These are phyloP conservation scores for Rhinophrynus dorsalis DNA, from an alignment of 2,797 vertebrate genomes.

Conservation along the genomic window DNA sequence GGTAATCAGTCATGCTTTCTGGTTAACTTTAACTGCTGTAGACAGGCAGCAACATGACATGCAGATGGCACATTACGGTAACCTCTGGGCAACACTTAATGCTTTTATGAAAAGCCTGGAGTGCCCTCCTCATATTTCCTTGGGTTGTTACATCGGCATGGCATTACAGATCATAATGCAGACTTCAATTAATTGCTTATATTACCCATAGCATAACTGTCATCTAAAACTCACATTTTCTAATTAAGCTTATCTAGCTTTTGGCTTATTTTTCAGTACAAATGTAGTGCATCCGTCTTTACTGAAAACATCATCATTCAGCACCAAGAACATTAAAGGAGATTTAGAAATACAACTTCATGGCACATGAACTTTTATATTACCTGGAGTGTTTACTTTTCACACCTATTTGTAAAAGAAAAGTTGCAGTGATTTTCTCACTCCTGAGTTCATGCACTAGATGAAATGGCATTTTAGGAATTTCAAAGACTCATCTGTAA, in stretches of 20 bases:
- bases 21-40: conserved; percentile 52
- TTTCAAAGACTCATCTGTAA: not conserved
- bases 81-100: conserved; percentile 57
- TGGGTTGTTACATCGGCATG: conserved; percentile 16
- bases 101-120: conserved; percentile 57
- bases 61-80: conserved; percentile 54
- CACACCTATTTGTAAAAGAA: conserved; percentile 2
- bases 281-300: not conserved
- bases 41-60: conserved; percentile 63
- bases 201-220: conserved; percentile 40
- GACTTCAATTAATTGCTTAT: conserved; percentile 52
- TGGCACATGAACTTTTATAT: conserved; percentile 10
- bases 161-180: conserved; percentile 44
- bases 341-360: conserved; percentile 6
- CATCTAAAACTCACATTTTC: conserved; percentile 35
- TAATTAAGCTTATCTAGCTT: conserved; percentile 33
- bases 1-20: conserved; percentile 45
- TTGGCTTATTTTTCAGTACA: not conserved
- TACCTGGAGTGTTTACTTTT: not conserved
- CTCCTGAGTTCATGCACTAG: not conserved
- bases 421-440: not conserved
- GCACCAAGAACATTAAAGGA: conserved; percentile 7
- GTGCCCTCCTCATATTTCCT: conserved; percentile 52
- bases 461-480: not conserved
- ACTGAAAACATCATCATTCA: conserved; percentile 2